phyloP scores from a whole-genome alignment of 2,797 vertebrate genomes.

The Syndactyla subalaris region DNA sequence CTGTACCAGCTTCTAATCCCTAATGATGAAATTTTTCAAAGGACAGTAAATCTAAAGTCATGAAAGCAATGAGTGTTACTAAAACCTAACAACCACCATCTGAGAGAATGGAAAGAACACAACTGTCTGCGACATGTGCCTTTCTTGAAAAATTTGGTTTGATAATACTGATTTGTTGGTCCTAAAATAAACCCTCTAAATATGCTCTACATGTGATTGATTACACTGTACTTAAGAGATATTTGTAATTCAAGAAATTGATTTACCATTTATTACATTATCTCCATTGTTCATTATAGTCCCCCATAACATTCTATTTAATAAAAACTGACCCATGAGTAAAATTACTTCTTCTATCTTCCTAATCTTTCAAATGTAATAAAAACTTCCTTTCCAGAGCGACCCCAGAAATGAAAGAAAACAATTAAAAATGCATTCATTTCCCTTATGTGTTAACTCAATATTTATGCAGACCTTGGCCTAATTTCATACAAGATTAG shows the following conservation, averaged over 20 bases:
- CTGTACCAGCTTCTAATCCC: not conserved
- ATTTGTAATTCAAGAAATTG: not conserved
- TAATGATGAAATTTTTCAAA: conserved; percentile 32
- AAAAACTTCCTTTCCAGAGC: not conserved
- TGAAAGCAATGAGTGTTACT: not conserved
- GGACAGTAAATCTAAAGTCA: conserved; percentile 12
- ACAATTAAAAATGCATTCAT: conserved; percentile 39
- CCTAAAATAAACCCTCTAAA: not conserved
- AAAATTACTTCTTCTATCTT: not conserved
- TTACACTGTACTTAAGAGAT: not conserved
- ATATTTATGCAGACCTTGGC: conserved; percentile 51
- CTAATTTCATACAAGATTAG: conserved; percentile 70
- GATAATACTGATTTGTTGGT: not conserved
- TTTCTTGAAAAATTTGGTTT: not conserved
- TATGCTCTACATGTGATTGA: not conserved
- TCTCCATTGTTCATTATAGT: not conserved
- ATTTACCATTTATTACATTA: not conserved
- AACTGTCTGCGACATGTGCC: accelerated
- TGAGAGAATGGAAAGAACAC: not conserved
- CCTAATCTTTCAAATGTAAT: not conserved
- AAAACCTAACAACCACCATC: not conserved
- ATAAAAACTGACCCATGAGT: not conserved
- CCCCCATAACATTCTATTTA: not conserved
- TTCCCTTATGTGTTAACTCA: conserved; percentile 39
- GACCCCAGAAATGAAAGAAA: not conserved